Base-by-base conservation (phyloP, 2,888 invertebrate genomes). In the Heterodera filipjevi region DNA sequence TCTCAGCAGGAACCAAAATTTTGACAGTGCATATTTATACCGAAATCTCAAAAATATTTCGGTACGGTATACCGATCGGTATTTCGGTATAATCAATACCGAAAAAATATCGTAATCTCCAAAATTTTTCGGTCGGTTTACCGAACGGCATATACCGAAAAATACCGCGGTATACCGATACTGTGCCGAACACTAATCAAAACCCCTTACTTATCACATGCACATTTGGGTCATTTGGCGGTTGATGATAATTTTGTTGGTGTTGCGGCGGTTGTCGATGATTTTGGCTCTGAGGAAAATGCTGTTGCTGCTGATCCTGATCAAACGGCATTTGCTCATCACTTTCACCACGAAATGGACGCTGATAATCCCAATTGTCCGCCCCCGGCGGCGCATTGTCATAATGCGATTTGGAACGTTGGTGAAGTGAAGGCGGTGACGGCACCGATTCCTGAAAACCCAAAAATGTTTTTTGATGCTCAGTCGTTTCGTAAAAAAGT, bases 221-320 rank as follows among this genome's bases (percentile, higher is more conserved):
- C 68, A 68, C 68, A 68, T 68, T 68, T 22, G 68, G 68, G 22
- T 68, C 68, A 68, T 68, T 68, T 35, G 68, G 68, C 16, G 32
- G 68, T 33, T 68, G 68, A 16, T 68, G 68, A 27, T 59, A 8
- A 8, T 59, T 19, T 59, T 49, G 49, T 10, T 49, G 49, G 3
- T 49, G 10, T 49, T 49, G 49, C 16, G n/a, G 59, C 22, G n/a
- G 59, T n/a, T 10, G n/a, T 3, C 16, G 49, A 16, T 49, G 49
- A 3, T 49, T 12, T 16, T 49, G 46, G 12, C n/a, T n/a, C n/a
- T n/a, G n/a, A n/a, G n/a, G n/a, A n/a, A n/a, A n/a, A n/a, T 49
- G 49, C 49, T 59, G 59, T 39, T 6, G 39, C 39, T 39, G 39
- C 39, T 39, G 39, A 0, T 6, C 8, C 39, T 39, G 39, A 39